Percentiles rank a stretch among this genome's conserved stretches.
phyloP scores from a whole-genome alignment of 2,888 invertebrate genomes.

The Neelides folsomi region DNA sequence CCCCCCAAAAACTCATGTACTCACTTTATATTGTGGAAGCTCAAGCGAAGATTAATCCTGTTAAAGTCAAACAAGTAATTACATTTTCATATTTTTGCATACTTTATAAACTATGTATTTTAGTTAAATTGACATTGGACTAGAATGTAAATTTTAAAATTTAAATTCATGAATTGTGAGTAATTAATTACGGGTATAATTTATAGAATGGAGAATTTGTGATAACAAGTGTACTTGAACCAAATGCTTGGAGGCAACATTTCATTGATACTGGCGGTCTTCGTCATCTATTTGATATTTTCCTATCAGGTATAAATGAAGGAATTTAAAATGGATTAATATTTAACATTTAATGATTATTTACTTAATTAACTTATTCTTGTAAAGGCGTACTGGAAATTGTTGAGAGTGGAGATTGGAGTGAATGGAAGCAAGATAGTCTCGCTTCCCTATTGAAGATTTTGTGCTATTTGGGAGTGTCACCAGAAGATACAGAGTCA shows the following conservation, averaged over 20 bases:
- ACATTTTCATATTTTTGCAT: no score
- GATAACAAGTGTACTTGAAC: constrained; percentile 32
- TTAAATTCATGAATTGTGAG: no score
- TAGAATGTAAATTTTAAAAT: no score
- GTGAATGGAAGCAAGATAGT: constrained; percentile 91
- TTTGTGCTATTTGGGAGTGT: constrained; percentile 71
- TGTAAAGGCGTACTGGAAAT: constrained; percentile 53
- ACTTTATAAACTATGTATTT: constrained; percentile 38
- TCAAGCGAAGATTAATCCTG: constrained; percentile 36
- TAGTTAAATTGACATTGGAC: no score
- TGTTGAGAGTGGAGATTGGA: constrained; percentile 49
- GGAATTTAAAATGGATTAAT: not conserved
- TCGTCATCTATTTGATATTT: constrained; percentile 75
- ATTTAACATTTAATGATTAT: not conserved
- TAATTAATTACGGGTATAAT: no score
- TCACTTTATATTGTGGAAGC: constrained; percentile 81
- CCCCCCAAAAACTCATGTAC: constrained; percentile 89
- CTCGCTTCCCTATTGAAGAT: constrained; percentile 73
- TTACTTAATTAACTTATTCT: not conserved
- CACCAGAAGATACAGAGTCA: constrained; percentile 33
- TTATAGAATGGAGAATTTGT: no score
- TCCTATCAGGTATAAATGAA: constrained; percentile 58
- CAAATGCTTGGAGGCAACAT: constrained; percentile 53
- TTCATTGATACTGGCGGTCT: constrained; percentile 80
- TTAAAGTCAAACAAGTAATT: constrained; percentile 12